A percentile compares a stretch with the other conserved stretches of the same genome.
phyloP scores from a whole-genome alignment of 2,797 vertebrate species.

The Aphelocoma californica region DNA sequence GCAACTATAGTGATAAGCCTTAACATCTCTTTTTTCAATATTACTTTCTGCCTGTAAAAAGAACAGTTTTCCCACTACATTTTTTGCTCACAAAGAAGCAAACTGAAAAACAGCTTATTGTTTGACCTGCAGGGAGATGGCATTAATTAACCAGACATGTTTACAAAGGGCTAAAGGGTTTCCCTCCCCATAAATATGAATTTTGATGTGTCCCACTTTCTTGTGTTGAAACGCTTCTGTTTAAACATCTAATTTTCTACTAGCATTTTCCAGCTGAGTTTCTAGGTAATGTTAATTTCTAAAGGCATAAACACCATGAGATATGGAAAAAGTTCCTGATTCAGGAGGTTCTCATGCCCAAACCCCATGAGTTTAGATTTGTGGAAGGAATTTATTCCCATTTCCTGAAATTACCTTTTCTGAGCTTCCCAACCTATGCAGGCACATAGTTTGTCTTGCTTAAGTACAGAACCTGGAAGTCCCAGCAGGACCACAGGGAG shows the following conservation, averaged over 20 bases:
- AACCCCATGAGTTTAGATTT: neutral
- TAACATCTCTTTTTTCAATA: neutral
- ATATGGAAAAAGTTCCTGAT: neutral
- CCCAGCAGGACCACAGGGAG: neutral
- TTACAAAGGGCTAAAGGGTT: conserved; percentile 15
- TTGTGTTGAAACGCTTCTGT: neutral
- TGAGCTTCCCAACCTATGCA: neutral
- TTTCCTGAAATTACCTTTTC: neutral
- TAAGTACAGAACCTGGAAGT: neutral
- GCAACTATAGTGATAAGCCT: neutral
- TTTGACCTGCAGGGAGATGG: neutral
- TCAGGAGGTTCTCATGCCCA: neutral
- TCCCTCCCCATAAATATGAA: neutral
- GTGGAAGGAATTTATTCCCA: neutral
- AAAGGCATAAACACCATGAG: neutral
- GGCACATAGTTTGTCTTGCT: neutral
- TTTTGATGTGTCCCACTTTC: neutral
- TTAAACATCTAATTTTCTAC: neutral
- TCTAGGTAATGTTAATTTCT: neutral
- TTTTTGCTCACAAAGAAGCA: neutral
- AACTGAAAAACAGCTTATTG: neutral
- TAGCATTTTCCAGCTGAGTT: neutral
- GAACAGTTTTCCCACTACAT: neutral
- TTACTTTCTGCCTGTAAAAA: neutral
- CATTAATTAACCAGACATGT: conserved; percentile 35